Conservation (phyloP, 2,113 vertebrate genomes). For the Nothobranchius kuhntae region DNA sequence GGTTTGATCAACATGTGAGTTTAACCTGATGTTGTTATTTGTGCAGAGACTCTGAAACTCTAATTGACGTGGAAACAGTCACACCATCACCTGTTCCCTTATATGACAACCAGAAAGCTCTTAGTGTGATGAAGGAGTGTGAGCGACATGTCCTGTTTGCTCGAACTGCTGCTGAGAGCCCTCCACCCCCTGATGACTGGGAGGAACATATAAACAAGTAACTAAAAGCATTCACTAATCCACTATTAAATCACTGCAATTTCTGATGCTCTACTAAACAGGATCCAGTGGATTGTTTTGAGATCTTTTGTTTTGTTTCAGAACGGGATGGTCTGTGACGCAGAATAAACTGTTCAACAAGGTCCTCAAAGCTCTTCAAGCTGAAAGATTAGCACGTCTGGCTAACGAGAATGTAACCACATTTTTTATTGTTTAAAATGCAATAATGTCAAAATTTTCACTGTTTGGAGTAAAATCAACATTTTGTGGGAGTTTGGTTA, state of each 20-base stretch:
- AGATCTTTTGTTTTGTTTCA: conserved; percentile 50
- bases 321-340: conserved; percentile 91
- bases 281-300: conserved; percentile 1
- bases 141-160: conserved; percentile 96
- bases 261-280: neutral
- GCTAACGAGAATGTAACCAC: conserved; percentile 91
- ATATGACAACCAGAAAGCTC: conserved; percentile 96
- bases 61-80: conserved; percentile 90
- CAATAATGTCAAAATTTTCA: too few species aligned
- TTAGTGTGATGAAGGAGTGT: conserved; percentile 97
- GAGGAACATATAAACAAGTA: conserved; percentile 97
- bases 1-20: neutral
- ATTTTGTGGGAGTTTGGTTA: neutral
- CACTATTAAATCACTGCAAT: neutral
- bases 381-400: conserved; percentile 90
- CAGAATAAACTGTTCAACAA: conserved; percentile 99
- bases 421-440: neutral
- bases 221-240: neutral
- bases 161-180: conserved; percentile 90
- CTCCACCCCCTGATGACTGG: conserved; percentile 95
- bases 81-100: conserved; percentile 84
- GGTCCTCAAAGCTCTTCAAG: conserved; percentile 93
- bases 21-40: conserved; percentile 6
- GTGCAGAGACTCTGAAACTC: conserved; percentile 86
- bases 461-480: neutral